Conservation (phyloP, 1,140 invertebrate species). For the Anoplophora glabripennis region DNA sequence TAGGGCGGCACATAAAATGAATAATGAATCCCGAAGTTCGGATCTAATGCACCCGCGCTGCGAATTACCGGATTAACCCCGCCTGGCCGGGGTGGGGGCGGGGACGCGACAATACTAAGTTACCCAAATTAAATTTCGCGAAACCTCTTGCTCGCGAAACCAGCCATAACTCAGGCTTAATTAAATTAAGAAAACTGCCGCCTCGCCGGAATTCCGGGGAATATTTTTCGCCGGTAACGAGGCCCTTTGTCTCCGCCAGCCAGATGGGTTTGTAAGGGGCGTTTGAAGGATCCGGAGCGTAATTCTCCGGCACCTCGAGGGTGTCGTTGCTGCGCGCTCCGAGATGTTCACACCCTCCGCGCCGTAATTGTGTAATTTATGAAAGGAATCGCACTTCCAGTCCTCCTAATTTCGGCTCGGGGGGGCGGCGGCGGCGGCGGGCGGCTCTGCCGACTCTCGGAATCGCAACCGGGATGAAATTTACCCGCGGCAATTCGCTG, state of each 20-base stretch:
- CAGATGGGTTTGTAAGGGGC: conserved; percentile 40
- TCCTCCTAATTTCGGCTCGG: conserved; percentile 26
- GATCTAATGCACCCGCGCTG: conserved; percentile 29
- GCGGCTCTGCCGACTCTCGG: not conserved
- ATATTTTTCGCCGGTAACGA: conserved; percentile 42
- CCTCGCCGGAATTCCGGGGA: conserved; percentile 31
- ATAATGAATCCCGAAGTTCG: conserved; percentile 35
- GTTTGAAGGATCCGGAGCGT: conserved; percentile 35
- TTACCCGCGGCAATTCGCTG: not conserved
- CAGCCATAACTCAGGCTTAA: conserved; percentile 40
- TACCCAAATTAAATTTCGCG: conserved; percentile 42
- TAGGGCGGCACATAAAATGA: conserved; percentile 27
- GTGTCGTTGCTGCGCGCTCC: conserved; percentile 35
- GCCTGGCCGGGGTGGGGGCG: not conserved
- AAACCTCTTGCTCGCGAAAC: conserved; percentile 27
- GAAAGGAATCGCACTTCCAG: conserved; percentile 31
- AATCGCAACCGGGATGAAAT: not conserved
- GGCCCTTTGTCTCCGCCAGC: conserved; percentile 39
- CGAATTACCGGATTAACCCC: conserved; percentile 40
- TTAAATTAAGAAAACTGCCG: conserved; percentile 43
- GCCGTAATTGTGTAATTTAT: conserved; percentile 43
- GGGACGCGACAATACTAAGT: conserved; percentile 41
- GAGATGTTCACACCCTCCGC: conserved; percentile 39
- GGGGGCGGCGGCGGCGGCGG: conserved; percentile 24
- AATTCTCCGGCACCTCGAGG: conserved; percentile 42